Conservation (phyloP, 2,888 invertebrate genomes). For the Opisthograptis luteolata region DNA sequence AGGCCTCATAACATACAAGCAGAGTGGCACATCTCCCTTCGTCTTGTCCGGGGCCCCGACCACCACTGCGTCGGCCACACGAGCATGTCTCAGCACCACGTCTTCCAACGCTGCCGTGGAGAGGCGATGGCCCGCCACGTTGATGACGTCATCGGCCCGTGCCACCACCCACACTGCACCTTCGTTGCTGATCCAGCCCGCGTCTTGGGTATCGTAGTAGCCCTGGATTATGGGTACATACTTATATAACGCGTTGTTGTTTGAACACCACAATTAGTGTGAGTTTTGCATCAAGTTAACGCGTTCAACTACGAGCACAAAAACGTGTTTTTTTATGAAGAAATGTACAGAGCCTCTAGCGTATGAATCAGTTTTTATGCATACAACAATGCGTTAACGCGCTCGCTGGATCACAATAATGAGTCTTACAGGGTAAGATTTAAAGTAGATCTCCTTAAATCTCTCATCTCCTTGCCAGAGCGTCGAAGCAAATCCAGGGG, state of each 20-base stretch:
- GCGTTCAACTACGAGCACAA: too few species aligned
- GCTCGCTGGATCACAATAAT: too few species aligned
- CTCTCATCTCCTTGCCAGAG: conserved; percentile 92
- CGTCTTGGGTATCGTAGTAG: conserved; percentile 97
- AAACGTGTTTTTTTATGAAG: too few species aligned
- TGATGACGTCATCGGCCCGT: conserved; percentile 97
- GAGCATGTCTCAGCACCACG: conserved; percentile 93
- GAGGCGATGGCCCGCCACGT: conserved; percentile 96
- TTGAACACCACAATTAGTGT: too few species aligned
- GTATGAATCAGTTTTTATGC: too few species aligned
- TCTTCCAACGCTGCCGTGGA: conserved; percentile 96
- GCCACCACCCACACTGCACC: conserved; percentile 96
- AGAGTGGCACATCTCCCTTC: conserved; percentile 96
- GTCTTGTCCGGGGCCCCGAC: conserved; percentile 95
- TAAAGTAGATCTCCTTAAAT: conserved; percentile 92
- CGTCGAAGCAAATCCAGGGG: conserved; percentile 94
- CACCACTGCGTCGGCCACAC: conserved; percentile 94
- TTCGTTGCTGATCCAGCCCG: conserved; percentile 92
- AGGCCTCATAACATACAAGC: conserved; percentile 91
- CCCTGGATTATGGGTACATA: conserved; percentile 81
- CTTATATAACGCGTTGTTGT: not conserved
- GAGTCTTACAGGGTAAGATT: conserved; percentile 91
- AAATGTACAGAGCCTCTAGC: too few species aligned
- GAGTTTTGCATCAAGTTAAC: not conserved
- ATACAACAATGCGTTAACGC: too few species aligned